phyloP scores from a whole-genome alignment of 2,888 invertebrate genomes.

The Drosophila multiciliata region DNA sequence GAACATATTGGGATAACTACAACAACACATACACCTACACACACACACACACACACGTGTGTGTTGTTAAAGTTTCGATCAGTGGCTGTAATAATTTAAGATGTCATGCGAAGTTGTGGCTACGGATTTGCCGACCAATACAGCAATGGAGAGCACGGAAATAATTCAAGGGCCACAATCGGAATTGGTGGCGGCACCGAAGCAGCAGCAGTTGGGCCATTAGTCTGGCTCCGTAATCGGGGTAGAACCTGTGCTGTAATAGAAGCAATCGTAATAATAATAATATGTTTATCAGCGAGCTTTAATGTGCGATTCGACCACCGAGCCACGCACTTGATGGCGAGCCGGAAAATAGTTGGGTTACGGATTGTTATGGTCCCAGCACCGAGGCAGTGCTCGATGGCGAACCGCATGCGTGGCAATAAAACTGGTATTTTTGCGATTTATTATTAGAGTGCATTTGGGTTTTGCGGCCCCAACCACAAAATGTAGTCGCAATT shows the following conservation, averaged over 20 bases:
- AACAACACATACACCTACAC: not conserved
- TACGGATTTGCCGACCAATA: slow-evolving; percentile 38
- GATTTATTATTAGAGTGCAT: slow-evolving; percentile 81
- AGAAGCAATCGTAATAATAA: slow-evolving; percentile 74
- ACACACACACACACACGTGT: not conserved
- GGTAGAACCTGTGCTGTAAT: slow-evolving; percentile 43
- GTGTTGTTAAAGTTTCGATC: slow-evolving; percentile 32
- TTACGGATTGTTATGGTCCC: slow-evolving; percentile 14
- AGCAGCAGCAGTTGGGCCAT: slow-evolving; percentile 1
- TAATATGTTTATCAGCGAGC: slow-evolving; percentile 78
- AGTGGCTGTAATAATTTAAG: slow-evolving; percentile 65
- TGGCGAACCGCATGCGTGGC: slow-evolving; percentile 63
- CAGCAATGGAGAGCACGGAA: slow-evolving; percentile 46
- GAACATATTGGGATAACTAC: slow-evolving; percentile 7
- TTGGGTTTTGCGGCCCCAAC: slow-evolving; percentile 62
- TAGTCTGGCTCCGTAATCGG: not conserved
- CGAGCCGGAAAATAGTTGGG: not conserved
- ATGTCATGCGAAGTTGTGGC: slow-evolving; percentile 53
- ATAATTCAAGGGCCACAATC: slow-evolving; percentile 48
- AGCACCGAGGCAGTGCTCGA: slow-evolving; percentile 5
- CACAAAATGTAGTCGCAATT: slow-evolving; percentile 71
- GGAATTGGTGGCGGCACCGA: slow-evolving; percentile 8
- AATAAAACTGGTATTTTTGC: slow-evolving; percentile 79
- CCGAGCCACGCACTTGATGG: slow-evolving; percentile 44
- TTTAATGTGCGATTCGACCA: slow-evolving; percentile 66